Evolutionary conservation across 2,113 vertebrate species (phyloP).

Genomic region (Calyptomena viridis): DNA sequence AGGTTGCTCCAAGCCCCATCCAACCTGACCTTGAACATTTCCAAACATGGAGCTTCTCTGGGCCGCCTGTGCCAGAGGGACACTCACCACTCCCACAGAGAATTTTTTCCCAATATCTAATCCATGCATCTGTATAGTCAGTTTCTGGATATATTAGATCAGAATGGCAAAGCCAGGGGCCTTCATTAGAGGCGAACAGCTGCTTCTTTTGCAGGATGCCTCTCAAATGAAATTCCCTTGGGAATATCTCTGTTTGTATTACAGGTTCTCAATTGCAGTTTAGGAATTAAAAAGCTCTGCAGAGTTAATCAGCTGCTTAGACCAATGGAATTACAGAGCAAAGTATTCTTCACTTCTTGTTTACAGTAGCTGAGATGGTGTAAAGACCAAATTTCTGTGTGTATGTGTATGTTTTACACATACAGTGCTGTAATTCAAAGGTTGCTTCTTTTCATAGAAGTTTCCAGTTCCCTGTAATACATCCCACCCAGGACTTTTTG

Average conservation of each 20-base stretch:
- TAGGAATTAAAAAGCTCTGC: not conserved
- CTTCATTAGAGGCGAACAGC: not conserved
- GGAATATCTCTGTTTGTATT: not conserved
- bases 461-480: conserved; percentile 34
- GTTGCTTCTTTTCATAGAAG: conserved; percentile 8
- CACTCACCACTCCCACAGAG: no score
- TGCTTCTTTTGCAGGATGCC: not conserved
- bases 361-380: not conserved
- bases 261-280: not conserved
- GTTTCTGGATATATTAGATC: not conserved
- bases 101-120: not conserved
- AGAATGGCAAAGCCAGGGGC: not conserved
- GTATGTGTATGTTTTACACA: not conserved
- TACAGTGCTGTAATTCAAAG: conserved; percentile 33
- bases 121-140: not conserved
- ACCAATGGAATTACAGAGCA: not conserved
- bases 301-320: not conserved
- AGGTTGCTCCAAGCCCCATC: accelerated
- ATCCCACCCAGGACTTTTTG: conserved; percentile 28
- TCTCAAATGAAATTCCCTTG: not conserved
- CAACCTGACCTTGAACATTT: not conserved
- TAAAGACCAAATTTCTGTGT: not conserved
- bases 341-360: not conserved
- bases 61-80: accelerated
- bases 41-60: not conserved